Evolutionary conservation across 2,113 vertebrate genomes (phyloP).

Genomic region (Ptilonorhynchus violaceus): DNA sequence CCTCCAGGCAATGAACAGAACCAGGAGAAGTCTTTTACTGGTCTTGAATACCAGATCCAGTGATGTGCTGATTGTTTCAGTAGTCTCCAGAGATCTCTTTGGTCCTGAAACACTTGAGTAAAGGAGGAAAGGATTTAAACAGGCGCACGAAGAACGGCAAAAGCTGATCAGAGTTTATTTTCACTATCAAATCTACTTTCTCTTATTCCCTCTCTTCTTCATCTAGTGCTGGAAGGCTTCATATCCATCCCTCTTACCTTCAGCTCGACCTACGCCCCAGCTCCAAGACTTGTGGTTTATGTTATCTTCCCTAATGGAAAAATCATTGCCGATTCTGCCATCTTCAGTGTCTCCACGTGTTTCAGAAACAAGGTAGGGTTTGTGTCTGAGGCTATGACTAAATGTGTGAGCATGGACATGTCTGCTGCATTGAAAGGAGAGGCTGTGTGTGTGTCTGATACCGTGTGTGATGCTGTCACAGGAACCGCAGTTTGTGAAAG

Average conservation of each 20-base stretch:
- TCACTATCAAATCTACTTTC: neutral
- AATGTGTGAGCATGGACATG: neutral
- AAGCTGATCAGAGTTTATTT: neutral
- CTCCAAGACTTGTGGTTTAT: conserved; percentile 75
- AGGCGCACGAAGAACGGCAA: neutral
- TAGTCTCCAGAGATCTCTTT: neutral
- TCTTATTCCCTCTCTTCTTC: neutral
- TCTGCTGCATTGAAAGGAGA: neutral
- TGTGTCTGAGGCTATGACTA: neutral
- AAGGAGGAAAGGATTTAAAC: neutral
- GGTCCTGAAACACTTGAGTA: neutral
- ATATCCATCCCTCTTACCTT: conserved; percentile 76
- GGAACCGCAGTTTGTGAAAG: neutral
- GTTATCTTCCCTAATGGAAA: conserved; percentile 76
- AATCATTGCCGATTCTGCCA: conserved; percentile 69
- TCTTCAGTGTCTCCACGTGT: conserved; percentile 77
- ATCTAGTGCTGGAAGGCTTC: conserved; percentile 66
- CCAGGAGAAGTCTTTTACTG: neutral
- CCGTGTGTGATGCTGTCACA: neutral
- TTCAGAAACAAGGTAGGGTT: conserved; percentile 79
- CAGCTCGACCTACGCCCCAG: conserved; percentile 65
- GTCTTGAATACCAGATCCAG: neutral
- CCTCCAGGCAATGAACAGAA: neutral
- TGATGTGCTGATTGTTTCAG: neutral
- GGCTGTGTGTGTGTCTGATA: neutral